Evolutionary conservation across 2,888 invertebrate species (phyloP).

Genomic region (Brachycybe producta): DNA sequence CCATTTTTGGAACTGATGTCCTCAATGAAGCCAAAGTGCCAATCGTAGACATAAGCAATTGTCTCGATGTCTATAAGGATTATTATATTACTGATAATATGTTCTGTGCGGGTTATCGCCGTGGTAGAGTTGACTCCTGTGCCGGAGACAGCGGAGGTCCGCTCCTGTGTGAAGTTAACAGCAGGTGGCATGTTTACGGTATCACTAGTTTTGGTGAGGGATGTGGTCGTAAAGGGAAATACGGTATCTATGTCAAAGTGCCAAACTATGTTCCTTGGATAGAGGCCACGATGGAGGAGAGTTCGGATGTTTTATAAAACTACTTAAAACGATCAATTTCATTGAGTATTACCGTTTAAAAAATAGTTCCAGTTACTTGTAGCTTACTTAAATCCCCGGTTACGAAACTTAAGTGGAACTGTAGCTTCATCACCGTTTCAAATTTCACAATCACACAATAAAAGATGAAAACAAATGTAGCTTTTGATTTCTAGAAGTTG

Average conservation of each 20-base stretch:
- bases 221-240: slow-evolving; percentile 80
- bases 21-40: slow-evolving; percentile 81
- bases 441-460: too few relatives aligned
- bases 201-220: slow-evolving; percentile 93
- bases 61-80: slow-evolving; percentile 67
- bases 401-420: too few relatives aligned
- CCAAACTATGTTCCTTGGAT: slow-evolving; percentile 86
- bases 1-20: slow-evolving; percentile 64
- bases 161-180: slow-evolving; percentile 42
- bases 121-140: slow-evolving; percentile 76
- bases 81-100: slow-evolving; percentile 77
- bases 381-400: too few relatives aligned
- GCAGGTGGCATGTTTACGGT: slow-evolving; percentile 52
- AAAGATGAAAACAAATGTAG: too few relatives aligned
- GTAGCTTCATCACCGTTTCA: too few relatives aligned
- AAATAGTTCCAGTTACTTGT: too few relatives aligned
- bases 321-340: too few relatives aligned
- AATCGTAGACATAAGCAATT: slow-evolving; percentile 62
- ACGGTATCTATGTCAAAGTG: slow-evolving; percentile 81
- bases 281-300: slow-evolving; percentile 43
- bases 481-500: too few relatives aligned
- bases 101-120: slow-evolving; percentile 75
- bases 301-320: slow-evolving; percentile 15
- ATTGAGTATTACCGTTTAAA: too few relatives aligned
- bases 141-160: slow-evolving; percentile 75